A percentile compares a stretch with the other conserved stretches of the same genome.
Evolutionary conservation across 2,113 vertebrate genomes (phyloP).

Genomic region (Toxotes chatareus): DNA sequence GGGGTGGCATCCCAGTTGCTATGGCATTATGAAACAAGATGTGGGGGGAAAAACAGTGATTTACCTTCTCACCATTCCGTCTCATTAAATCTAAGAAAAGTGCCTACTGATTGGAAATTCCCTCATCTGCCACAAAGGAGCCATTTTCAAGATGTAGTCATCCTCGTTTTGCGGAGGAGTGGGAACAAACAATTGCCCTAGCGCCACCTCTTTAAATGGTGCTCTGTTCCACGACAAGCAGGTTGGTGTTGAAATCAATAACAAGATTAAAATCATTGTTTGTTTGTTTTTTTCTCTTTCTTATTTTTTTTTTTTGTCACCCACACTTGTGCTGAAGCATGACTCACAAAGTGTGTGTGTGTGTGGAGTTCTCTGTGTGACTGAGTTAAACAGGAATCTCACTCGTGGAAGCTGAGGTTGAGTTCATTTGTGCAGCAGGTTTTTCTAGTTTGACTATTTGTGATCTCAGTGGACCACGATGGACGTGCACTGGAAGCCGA

Average conservation of each 20-base stretch:
- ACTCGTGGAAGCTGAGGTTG: background rate
- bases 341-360: conserved; percentile 51
- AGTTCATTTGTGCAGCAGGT: conserved; percentile 13
- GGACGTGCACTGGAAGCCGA: no score
- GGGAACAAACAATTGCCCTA: conserved; percentile 40
- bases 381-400: conserved; percentile 62
- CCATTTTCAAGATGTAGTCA: conserved; percentile 42
- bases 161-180: conserved; percentile 27
- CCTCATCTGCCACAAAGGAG: conserved; percentile 8
- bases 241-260: conserved; percentile 59
- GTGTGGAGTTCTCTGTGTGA: conserved; percentile 22
- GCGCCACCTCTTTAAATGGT: conserved; percentile 47
- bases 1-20: conserved; percentile 35
- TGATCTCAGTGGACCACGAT: background rate
- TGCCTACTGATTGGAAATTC: conserved; percentile 28
- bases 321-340: conserved; percentile 57
- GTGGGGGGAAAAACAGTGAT: conserved; percentile 6
- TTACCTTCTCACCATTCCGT: conserved; percentile 41
- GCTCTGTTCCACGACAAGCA: conserved; percentile 47
- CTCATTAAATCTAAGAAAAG: conserved; percentile 32
- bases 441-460: background rate
- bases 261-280: conserved; percentile 47
- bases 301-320: conserved; percentile 33
- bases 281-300: background rate
- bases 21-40: conserved; percentile 10